A percentile compares a stretch with the other conserved stretches of the same genome.
These are phyloP conservation scores for Andrena fulva DNA, from an alignment of 2,888 invertebrate genomes.

Conservation along the genomic window DNA sequence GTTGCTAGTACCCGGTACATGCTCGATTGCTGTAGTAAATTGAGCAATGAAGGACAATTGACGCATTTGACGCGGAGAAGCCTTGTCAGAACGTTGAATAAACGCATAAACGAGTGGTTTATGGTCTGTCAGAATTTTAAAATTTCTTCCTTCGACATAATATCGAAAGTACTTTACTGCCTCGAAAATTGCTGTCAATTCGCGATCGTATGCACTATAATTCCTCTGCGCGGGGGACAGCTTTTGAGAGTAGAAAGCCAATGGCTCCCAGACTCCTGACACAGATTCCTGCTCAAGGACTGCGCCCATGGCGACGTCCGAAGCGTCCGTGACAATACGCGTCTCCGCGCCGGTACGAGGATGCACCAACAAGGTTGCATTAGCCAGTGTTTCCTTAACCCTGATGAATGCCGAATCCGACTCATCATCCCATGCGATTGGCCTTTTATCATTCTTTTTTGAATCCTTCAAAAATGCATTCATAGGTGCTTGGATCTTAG, in stretches of 20 bases:
- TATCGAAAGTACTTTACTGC: not conserved
- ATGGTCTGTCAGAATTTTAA: not conserved
- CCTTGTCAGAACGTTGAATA: conserved; percentile 2
- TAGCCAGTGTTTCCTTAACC: too few species aligned
- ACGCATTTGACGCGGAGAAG: conserved; percentile 1
- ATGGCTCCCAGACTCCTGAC: not conserved
- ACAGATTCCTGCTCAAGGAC: not conserved
- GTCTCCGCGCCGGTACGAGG: not conserved
- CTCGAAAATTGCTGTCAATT: conserved; percentile 6
- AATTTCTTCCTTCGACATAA: conserved; percentile 4
- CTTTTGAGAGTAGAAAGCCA: conserved; percentile 23
- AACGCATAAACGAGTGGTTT: conserved; percentile 4
- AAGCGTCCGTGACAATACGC: conserved; percentile 6
- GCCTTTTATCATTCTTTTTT: too few species aligned
- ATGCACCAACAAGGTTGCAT: too few species aligned
- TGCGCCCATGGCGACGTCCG: conserved; percentile 13
- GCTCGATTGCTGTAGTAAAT: not conserved
- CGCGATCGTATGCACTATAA: conserved; percentile 23
- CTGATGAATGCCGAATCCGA: too few species aligned
- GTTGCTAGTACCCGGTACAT: not conserved
- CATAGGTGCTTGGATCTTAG: too few species aligned
- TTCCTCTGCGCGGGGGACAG: not conserved
- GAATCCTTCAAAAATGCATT: too few species aligned
- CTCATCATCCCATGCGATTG: too few species aligned
- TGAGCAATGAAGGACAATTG: conserved; percentile 23